Evolutionary conservation across 1,140 invertebrate species (phyloP), one percentile per base, ranked within the genome.

Genomic region (Drosophila suzukii): DNA sequence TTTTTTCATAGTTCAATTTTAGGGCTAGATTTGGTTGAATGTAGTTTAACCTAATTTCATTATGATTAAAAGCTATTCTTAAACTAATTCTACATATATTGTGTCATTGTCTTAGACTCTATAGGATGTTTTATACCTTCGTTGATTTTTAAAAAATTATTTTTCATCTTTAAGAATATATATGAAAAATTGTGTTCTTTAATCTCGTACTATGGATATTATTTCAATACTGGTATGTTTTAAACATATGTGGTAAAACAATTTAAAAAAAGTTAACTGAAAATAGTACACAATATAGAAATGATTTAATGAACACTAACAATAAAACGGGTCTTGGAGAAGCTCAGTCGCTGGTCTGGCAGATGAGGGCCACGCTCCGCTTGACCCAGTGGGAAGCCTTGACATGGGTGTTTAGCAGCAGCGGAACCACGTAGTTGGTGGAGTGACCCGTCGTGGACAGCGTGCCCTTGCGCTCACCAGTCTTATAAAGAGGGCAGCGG

Each of bases 381-480:
- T 97, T 96, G 3, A 98, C 96, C 97, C 97, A 98, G 92, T 98
- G 97, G 30, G 94, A 93, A 3, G 95, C 91, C 8, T 95, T 94
- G 70, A 94, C 90, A 62, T 95, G 91, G 0, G 96, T 97, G 15
- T 96, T 95, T 20, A 98, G 92, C 53, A 96, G 93, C 73, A 98
- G 94, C 1, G 96, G 95, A 46, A 98, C 92, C 1, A 98, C 96
- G 93, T 96, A 98, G 93, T 98, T 98, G 0, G 97, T 98, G 0
- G 97, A 98, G 93, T 98, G 97, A 1, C 97, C 97, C 0, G 97
- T 98, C 0, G 97, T 98, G 47, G 97, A 97, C 11, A 96, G 92
- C 61, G 95, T 95, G 10, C 97, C 97, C 80, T 95, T 95, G 66
- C 97, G 94, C 72, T 96, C 97, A 13, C 96, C 95, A 0, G 97